These are phyloP conservation scores for Dendrocopos noguchii DNA, from an alignment of 2,113 vertebrate species.

Conservation along the genomic window DNA sequence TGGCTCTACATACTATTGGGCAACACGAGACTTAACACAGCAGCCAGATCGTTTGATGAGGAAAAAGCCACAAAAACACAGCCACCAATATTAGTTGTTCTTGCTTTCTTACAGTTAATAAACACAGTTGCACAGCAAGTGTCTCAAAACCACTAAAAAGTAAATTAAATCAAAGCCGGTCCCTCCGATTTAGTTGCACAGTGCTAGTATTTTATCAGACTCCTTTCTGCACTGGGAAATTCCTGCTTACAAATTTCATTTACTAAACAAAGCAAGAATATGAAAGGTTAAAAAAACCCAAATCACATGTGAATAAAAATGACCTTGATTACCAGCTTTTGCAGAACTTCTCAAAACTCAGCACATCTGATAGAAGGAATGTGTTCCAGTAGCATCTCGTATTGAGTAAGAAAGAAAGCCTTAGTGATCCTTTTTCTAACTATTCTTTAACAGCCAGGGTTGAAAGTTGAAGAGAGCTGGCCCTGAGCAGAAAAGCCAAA, in stretches of 20 bases:
- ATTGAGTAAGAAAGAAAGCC: not conserved
- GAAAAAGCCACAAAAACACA: conserved; percentile 4
- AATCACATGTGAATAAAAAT: not conserved
- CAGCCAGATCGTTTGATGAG: not conserved
- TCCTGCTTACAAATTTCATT: not conserved
- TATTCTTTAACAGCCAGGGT: not conserved
- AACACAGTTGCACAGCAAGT: not conserved
- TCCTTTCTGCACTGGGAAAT: not conserved
- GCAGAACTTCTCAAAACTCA: not conserved
- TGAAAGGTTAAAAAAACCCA: not conserved
- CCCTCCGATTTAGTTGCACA: not conserved
- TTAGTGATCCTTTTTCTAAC: not conserved
- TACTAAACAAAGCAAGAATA: not conserved
- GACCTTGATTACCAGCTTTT: not conserved
- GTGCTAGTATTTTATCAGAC: not conserved
- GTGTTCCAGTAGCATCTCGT: not conserved
- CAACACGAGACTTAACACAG: not conserved
- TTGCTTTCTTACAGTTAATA: conserved; percentile 14
- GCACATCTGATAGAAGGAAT: not conserved
- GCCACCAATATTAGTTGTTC: not conserved
- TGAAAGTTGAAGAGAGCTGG: not conserved
- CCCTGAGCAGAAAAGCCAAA: not conserved
- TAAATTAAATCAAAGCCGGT: not conserved
- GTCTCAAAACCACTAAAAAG: not conserved
- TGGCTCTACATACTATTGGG: not conserved